phyloP scores from a whole-genome alignment of 2,113 vertebrate species.

The Albula glossodonta region DNA sequence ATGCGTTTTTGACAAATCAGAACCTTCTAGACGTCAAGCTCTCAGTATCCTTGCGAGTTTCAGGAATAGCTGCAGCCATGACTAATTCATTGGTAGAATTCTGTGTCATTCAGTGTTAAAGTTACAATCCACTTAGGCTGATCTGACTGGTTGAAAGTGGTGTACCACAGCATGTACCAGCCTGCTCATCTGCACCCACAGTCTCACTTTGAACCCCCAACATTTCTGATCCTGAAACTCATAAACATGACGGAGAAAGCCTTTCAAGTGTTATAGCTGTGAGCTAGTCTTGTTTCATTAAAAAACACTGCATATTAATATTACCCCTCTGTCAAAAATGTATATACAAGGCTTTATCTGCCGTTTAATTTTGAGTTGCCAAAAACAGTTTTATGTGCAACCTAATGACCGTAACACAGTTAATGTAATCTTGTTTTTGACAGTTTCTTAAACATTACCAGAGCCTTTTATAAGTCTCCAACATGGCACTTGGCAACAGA shows the following conservation, averaged over 20 bases:
- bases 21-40: slow-evolving; percentile 2
- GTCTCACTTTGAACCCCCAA: not conserved
- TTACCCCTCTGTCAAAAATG: slow-evolving; percentile 46
- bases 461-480: slow-evolving; percentile 46
- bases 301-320: slow-evolving; percentile 53
- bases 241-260: slow-evolving; percentile 48
- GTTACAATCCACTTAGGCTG: slow-evolving; percentile 5
- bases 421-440: slow-evolving; percentile 56
- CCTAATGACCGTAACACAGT: slow-evolving; percentile 49
- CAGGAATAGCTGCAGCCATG: not conserved
- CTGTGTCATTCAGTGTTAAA: slow-evolving; percentile 1
- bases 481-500: slow-evolving; percentile 50
- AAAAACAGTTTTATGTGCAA: slow-evolving; percentile 60
- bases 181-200: not conserved
- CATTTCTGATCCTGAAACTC: slow-evolving; percentile 14
- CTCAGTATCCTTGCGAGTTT: slow-evolving; percentile 1
- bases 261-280: slow-evolving; percentile 30
- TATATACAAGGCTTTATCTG: slow-evolving; percentile 52
- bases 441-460: slow-evolving; percentile 57
- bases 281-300: slow-evolving; percentile 48
- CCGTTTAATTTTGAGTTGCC: slow-evolving; percentile 56
- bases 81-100: not conserved
- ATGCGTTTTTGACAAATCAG: not conserved
- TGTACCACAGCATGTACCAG: slow-evolving; percentile 11
- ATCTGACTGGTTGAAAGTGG: not conserved